Conservation (phyloP, 2,797 vertebrate species). For the Choloepus didactylus region DNA sequence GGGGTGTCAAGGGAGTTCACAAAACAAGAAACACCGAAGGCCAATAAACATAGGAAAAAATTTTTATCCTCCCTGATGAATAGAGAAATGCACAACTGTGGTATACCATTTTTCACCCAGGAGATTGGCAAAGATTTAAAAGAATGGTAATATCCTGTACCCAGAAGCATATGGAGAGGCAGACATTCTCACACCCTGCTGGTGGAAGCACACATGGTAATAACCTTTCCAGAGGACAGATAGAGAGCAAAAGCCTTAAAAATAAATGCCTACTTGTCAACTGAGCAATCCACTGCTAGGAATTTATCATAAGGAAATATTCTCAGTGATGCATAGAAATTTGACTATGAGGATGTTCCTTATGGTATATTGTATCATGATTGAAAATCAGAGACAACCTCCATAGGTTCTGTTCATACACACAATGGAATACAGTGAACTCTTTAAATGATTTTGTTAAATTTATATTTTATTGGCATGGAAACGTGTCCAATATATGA, state of each 20-base stretch:
- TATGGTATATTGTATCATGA: not conserved
- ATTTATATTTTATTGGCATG: not conserved
- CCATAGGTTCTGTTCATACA: not conserved
- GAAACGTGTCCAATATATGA: constrained; percentile 41
- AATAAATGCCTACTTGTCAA: not conserved
- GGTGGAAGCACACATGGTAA: not conserved
- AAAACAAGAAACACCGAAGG: constrained; percentile 50
- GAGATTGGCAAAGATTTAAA: not conserved
- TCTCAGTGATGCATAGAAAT: not conserved
- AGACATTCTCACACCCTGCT: not conserved
- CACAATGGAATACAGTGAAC: not conserved
- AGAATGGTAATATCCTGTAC: not conserved
- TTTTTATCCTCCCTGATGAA: not conserved
- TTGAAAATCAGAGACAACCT: not conserved
- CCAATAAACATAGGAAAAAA: not conserved
- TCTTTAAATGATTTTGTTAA: constrained; percentile 33
- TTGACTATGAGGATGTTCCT: not conserved
- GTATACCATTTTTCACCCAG: not conserved
- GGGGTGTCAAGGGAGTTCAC: not conserved
- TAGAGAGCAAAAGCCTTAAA: not conserved
- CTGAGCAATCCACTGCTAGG: not conserved
- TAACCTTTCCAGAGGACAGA: not conserved
- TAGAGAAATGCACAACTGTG: not conserved
- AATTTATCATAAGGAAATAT: not conserved
- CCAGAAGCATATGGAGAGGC: not conserved